Conservation (phyloP, 2,797 vertebrate species). For the Chelon labrosus region DNA sequence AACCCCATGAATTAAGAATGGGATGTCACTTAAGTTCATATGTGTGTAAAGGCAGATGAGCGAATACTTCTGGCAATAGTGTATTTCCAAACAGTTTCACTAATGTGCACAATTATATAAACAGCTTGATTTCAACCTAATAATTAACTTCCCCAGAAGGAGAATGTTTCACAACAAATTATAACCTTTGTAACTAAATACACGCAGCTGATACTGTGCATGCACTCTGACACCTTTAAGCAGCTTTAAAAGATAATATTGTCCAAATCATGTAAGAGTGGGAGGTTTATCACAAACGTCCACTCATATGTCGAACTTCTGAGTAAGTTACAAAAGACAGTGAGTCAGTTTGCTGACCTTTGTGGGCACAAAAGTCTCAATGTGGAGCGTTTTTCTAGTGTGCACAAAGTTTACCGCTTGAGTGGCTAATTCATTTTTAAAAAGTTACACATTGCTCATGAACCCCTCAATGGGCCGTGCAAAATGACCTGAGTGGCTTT, state of each 20-base stretch:
- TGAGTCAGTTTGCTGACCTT: slow-evolving; percentile 62
- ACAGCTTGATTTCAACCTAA: slow-evolving; percentile 13
- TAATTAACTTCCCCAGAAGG: slow-evolving; percentile 7
- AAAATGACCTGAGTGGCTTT: slow-evolving; percentile 24
- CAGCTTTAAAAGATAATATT: neutral
- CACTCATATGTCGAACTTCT: slow-evolving; percentile 30
- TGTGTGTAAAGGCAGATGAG: no score
- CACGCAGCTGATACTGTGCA: neutral
- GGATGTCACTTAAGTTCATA: no score
- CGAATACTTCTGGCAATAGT: no score
- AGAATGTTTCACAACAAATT: slow-evolving; percentile 10
- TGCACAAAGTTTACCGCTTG: slow-evolving; percentile 29
- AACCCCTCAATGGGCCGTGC: slow-evolving; percentile 34
- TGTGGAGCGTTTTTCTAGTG: slow-evolving; percentile 6
- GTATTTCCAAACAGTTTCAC: slow-evolving; percentile 1
- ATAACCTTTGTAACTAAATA: slow-evolving; percentile 9
- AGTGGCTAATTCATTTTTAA: slow-evolving; percentile 38
- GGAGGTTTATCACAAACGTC: neutral
- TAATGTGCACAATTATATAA: neutral
- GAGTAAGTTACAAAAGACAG: slow-evolving; percentile 38
- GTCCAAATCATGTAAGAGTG: neutral
- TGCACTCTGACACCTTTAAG: neutral
- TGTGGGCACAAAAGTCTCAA: slow-evolving; percentile 30
- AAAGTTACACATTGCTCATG: slow-evolving; percentile 65
- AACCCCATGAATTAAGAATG: no score